Conservation (phyloP, 2,797 vertebrate genomes). For the Pseudochromis fuscus region DNA sequence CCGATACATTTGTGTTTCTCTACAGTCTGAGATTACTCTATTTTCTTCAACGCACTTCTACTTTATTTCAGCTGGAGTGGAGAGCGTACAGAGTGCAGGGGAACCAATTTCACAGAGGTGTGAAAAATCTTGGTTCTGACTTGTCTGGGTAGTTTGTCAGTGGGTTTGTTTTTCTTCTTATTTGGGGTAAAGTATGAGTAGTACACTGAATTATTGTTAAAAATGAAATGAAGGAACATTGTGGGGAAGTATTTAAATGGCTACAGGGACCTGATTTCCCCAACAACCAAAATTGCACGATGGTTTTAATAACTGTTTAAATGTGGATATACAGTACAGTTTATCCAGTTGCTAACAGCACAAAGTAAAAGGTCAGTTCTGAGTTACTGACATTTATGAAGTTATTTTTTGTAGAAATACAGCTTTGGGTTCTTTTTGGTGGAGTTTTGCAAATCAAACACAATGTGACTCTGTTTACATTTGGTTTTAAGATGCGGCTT, state of each 20-base stretch:
- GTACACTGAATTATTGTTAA: background rate
- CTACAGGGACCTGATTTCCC: background rate
- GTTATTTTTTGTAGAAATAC: background rate
- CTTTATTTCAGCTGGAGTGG: constrained; percentile 14
- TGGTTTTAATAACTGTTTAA: background rate
- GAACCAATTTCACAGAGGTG: background rate
- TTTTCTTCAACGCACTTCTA: constrained; percentile 14
- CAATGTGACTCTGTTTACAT: background rate
- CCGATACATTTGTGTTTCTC: background rate
- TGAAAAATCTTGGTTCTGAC: constrained; percentile 12
- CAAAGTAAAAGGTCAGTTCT: background rate
- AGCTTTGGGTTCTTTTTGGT: background rate
- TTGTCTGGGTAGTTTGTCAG: background rate
- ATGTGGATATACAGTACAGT: background rate
- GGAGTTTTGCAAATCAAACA: background rate
- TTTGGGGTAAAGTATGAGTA: constrained; percentile 2
- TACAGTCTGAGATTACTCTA: constrained; percentile 9
- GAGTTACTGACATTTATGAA: background rate
- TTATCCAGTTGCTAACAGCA: background rate
- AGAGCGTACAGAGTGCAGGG: background rate
- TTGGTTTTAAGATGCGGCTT: no score
- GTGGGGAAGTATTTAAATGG: background rate
- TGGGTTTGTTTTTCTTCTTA: constrained; percentile 2
- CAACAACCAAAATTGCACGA: background rate
- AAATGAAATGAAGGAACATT: background rate